Percentiles rank a stretch among this genome's conserved stretches.
Conservation (phyloP, 2,888 invertebrate species). For the Diadegma fenestrale region DNA sequence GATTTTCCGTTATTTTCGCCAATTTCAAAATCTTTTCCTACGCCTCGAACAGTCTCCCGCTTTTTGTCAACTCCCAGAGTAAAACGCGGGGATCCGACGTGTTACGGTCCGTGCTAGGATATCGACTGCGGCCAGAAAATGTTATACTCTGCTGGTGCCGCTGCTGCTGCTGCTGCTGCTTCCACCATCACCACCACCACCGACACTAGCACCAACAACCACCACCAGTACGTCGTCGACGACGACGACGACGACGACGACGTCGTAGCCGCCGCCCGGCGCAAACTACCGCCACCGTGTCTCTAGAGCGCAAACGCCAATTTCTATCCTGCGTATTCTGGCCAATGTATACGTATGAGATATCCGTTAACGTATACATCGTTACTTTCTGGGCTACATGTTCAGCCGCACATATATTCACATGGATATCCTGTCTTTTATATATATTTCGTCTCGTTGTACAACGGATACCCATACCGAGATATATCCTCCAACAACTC, state of each 20-base stretch:
- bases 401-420: constrained; percentile 14
- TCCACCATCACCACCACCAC: constrained; percentile 59
- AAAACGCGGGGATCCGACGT: constrained; percentile 68
- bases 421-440: constrained; percentile 2
- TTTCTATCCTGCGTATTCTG: constrained; percentile 60
- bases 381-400: constrained; percentile 24
- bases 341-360: constrained; percentile 52
- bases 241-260: constrained; percentile 74
- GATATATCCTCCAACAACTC: constrained; percentile 3
- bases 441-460: constrained; percentile 24
- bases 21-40: neutral
- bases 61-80: constrained; percentile 57
- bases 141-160: constrained; percentile 64
- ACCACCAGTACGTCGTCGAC: constrained; percentile 71
- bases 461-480: constrained; percentile 39
- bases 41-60: constrained; percentile 21
- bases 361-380: constrained; percentile 52
- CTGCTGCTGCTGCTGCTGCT: constrained; percentile 45
- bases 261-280: constrained; percentile 79
- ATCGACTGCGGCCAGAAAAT: constrained; percentile 75
- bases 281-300: constrained; percentile 74
- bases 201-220: constrained; percentile 57
- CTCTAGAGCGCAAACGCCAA: constrained; percentile 74
- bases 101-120: constrained; percentile 72
- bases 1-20: constrained; percentile 1